Conservation (phyloP, 30 jellyfish, hydroid and myxozoan genomes). For the Aurelia aurita region DNA sequence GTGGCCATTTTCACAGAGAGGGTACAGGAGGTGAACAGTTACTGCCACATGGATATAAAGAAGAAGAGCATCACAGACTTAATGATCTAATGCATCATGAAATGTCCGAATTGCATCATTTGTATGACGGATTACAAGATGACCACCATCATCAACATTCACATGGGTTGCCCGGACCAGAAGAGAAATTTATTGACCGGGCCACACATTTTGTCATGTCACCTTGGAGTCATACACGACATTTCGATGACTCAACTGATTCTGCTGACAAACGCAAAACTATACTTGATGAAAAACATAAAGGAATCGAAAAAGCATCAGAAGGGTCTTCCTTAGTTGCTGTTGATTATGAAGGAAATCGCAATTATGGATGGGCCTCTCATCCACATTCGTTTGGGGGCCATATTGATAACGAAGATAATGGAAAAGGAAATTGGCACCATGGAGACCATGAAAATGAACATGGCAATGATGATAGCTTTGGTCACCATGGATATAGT, state of each 20-base stretch:
- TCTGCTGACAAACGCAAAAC: constrained; percentile 44
- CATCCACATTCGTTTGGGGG: constrained; percentile 19
- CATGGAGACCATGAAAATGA: constrained; percentile 35
- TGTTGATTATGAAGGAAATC: neutral
- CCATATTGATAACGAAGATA: neutral
- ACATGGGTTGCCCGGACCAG: constrained; percentile 79
- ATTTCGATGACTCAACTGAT: constrained; percentile 33
- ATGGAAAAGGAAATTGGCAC: constrained; percentile 37
- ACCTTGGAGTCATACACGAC: constrained; percentile 60
- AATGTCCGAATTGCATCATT: constrained; percentile 47
- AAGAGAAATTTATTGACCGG: constrained; percentile 72
- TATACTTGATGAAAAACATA: constrained; percentile 12
- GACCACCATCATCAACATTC: constrained; percentile 55
- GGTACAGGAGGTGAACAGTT: constrained; percentile 77
- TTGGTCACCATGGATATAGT: constrained; percentile 21
- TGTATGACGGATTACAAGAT: constrained; percentile 59
- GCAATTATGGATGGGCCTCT: constrained; percentile 46
- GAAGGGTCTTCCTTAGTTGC: neutral
- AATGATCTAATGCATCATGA: constrained; percentile 51
- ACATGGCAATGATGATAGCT: neutral
- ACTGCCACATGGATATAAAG: constrained; percentile 61
- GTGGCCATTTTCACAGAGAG: constrained; percentile 59
- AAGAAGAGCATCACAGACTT: constrained; percentile 62
- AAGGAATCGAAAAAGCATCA: constrained; percentile 5
- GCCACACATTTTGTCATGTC: constrained; percentile 69